Evolutionary conservation across 92 coral and sea anemone species (phyloP), one percentile per base, ranked within the genome.

Genomic region (Parazoanthus atlanticus): DNA sequence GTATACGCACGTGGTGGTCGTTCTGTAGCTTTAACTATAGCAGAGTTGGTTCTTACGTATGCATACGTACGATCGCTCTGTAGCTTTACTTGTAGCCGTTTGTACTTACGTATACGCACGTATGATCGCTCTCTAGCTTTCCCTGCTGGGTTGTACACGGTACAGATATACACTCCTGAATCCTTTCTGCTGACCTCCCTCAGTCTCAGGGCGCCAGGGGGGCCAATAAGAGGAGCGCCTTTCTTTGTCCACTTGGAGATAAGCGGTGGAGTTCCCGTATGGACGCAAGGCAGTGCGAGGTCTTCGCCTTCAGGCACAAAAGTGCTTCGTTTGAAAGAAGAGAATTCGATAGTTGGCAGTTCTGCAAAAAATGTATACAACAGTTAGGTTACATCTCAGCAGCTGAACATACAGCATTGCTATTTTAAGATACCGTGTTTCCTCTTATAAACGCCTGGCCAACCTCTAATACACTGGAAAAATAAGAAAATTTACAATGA

Each of bases 81-180:
- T 61, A 61, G n/a, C 8, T 61, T 23, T 61, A 19, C 0, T 33
- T 77, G 29, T 3, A 76, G 33, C 26, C 2, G 25, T 58, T 56
- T 4, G 12, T 23, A 81, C 95, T 93, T 86, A 94, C 98, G 88
- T 2, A 92, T 90, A 36, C 80, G 75, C 30, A 97, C 92, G 19
- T 79, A 77, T 30, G 89, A 86, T 32, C 89, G 89, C 23, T 72
- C 90, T 15, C 81, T 85, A 0, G 89, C 84, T 81, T 85, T 89
- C 13, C 99, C 99, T 1, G 99, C 99, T 26, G 99, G 96, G 89
- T 94, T 95, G 31, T 74, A 85, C 31, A 96, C 91, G 6, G 87
- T 86, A 76, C 99, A 96, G 0, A 84, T 74, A 70, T 96, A 96
- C 47, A 88, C 81, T 19, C 99, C 99, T 58, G 89, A 80, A 54